A percentile compares a stretch with the other conserved stretches of the same genome.
Evolutionary conservation across 2,888 invertebrate species (phyloP).

Genomic region (Chrysodeixis includens): DNA sequence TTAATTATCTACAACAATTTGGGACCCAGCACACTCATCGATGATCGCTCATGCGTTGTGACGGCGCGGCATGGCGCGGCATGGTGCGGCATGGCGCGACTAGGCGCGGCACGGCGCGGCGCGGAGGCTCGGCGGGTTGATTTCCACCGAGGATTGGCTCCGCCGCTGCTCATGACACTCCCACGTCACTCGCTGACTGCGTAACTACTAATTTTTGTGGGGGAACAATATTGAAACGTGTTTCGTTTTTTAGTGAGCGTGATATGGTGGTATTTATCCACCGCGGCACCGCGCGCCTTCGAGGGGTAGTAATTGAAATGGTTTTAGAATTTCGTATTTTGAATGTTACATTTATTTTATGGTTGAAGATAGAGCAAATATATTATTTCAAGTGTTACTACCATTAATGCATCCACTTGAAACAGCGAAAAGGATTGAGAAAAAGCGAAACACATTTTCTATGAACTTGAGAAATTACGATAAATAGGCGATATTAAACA

Average conservation of each 20-base stretch:
- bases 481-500: slow-evolving; percentile 22
- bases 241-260: slow-evolving; percentile 38
- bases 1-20: slow-evolving; percentile 57
- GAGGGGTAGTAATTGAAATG: slow-evolving; percentile 39
- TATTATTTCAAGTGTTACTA: not conserved
- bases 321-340: slow-evolving; percentile 24
- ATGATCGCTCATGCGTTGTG: slow-evolving; percentile 57
- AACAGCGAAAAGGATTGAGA: not conserved
- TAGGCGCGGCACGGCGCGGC: not conserved
- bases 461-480: slow-evolving; percentile 23
- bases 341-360: slow-evolving; percentile 3
- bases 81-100: not conserved
- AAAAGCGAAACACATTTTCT: not conserved
- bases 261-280: slow-evolving; percentile 24
- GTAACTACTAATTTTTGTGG: slow-evolving; percentile 28
- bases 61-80: slow-evolving; percentile 31
- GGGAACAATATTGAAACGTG: slow-evolving; percentile 51
- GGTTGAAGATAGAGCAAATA: not conserved
- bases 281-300: slow-evolving; percentile 17
- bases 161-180: slow-evolving; percentile 45
- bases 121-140: slow-evolving; percentile 32
- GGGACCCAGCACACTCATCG: slow-evolving; percentile 42
- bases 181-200: slow-evolving; percentile 35
- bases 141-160: slow-evolving; percentile 58
- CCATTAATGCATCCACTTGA: not conserved